Percentiles rank a stretch among this genome's conserved stretches.
Evolutionary conservation across 2,113 vertebrate species (phyloP).

Genomic region (Oryzias woworae): DNA sequence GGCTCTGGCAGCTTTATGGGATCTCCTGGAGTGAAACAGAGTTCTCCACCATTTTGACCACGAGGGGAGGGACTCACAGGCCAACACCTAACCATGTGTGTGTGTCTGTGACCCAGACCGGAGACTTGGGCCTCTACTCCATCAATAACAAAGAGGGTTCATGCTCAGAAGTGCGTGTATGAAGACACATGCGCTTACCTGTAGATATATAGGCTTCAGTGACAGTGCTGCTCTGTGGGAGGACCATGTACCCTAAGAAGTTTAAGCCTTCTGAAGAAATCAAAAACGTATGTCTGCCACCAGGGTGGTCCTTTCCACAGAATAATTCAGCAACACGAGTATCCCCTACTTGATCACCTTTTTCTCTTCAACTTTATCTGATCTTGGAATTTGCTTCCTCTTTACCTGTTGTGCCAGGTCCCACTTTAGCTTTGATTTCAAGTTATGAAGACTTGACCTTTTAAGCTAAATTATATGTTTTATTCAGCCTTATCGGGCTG

Average conservation of each 20-base stretch:
- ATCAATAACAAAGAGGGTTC: constrained; percentile 69
- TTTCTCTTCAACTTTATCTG: constrained; percentile 66
- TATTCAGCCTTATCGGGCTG: too few relatives aligned
- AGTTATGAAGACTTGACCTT: too few relatives aligned
- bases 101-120: constrained; percentile 45
- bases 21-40: constrained; percentile 63
- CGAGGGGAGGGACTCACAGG: constrained; percentile 54
- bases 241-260: constrained; percentile 85
- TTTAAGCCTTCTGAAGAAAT: constrained; percentile 86
- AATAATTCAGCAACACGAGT: constrained; percentile 78
- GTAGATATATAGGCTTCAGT: constrained; percentile 76
- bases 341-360: constrained; percentile 67
- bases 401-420: background rate
- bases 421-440: background rate
- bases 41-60: constrained; percentile 49
- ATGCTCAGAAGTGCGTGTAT: constrained; percentile 44
- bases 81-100: constrained; percentile 52
- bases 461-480: too few relatives aligned
- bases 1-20: constrained; percentile 73
- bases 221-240: constrained; percentile 82
- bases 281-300: constrained; percentile 85
- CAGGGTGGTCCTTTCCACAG: constrained; percentile 85
- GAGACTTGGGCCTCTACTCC: constrained; percentile 44
- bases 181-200: constrained; percentile 32
- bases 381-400: constrained; percentile 9